Conservation (phyloP, 2,113 vertebrate species). For the Sylvia atricapilla region DNA sequence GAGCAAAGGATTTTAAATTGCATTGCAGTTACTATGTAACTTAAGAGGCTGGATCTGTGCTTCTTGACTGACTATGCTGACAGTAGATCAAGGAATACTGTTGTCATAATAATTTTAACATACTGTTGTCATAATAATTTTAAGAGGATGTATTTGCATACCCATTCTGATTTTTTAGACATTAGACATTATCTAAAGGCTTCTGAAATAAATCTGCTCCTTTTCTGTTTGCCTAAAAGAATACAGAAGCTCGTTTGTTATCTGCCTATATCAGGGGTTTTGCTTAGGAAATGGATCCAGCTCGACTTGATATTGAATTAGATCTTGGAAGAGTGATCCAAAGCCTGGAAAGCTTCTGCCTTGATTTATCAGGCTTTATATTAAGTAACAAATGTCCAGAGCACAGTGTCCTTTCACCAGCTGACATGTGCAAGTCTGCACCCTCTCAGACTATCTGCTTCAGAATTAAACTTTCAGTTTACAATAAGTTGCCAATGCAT, state of each 20-base stretch:
- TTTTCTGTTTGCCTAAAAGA: not conserved
- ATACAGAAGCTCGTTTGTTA: not conserved
- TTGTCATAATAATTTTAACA: not conserved
- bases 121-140: not conserved
- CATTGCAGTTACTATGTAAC: not conserved
- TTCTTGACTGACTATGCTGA: not conserved
- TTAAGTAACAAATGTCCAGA: not conserved
- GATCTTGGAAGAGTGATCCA: not conserved
- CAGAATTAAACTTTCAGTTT: not conserved
- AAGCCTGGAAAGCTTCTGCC: not conserved
- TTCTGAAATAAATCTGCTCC: not conserved
- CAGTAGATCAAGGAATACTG: not conserved
- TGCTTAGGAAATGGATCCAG: not conserved
- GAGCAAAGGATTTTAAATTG: not conserved
- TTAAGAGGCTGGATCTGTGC: not conserved
- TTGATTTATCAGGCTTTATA: not conserved
- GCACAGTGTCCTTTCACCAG: not conserved
- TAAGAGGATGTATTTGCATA: not conserved
- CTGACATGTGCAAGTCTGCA: not conserved
- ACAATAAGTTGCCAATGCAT: not conserved
- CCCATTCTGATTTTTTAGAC: not conserved
- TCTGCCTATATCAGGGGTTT: not conserved
- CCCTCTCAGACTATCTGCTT: not conserved
- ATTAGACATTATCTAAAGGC: not conserved
- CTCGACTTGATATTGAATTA: not conserved